phyloP scores from a whole-genome alignment of 2,888 invertebrate genomes.

The Chironomus riparius region DNA sequence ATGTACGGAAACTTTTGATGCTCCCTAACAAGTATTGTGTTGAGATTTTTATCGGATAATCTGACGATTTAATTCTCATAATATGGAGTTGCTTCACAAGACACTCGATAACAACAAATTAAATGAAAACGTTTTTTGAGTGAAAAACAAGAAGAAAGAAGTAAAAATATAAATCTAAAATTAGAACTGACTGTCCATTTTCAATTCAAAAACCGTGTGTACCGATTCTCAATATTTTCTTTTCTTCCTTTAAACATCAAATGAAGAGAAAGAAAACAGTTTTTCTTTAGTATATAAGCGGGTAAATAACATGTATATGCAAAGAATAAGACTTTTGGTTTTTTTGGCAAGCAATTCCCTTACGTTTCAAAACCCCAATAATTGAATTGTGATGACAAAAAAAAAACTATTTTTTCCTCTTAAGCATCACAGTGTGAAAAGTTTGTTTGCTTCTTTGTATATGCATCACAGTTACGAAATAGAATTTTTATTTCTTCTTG shows the following conservation, averaged over 20 bases:
- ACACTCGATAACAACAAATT: constrained; percentile 6
- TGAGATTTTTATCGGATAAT: too few species aligned
- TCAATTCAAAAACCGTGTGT: constrained; percentile 11
- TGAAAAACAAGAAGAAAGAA: neutral
- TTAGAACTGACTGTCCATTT: constrained; percentile 17
- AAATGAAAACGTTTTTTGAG: neutral
- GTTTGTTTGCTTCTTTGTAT: too few species aligned
- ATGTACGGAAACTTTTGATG: too few species aligned
- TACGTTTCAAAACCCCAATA: too few species aligned
- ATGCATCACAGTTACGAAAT: too few species aligned
- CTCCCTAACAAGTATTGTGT: too few species aligned
- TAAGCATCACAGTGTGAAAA: too few species aligned
- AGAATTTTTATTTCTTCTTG: too few species aligned
- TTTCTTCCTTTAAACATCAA: neutral
- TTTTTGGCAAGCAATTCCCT: too few species aligned
- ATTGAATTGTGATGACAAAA: too few species aligned
- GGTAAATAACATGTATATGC: neutral
- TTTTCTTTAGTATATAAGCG: neutral
- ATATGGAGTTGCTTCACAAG: too few species aligned
- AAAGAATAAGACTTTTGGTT: neutral
- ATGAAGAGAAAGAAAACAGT: neutral
- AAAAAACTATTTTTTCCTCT: neutral
- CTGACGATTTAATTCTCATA: too few species aligned
- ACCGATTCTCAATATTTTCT: constrained; percentile 23
- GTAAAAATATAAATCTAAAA: constrained; percentile 18